Conservation (phyloP, 2,113 vertebrate species). For the Tragulus kanchil region DNA sequence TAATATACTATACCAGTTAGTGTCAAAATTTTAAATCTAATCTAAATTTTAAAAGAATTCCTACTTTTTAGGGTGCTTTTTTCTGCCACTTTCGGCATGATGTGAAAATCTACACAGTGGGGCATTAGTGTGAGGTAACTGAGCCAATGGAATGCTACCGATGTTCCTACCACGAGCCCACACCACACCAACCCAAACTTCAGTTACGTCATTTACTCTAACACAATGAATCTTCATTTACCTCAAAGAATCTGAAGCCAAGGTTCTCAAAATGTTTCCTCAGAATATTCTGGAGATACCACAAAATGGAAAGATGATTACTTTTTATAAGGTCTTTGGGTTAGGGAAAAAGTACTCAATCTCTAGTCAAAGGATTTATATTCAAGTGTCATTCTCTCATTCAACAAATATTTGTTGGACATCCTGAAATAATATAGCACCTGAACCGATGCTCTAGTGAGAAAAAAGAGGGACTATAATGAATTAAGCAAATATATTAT, state of each 20-base stretch:
- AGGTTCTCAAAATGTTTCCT: not conserved
- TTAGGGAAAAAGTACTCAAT: not conserved
- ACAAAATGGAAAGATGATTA: not conserved
- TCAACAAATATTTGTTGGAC: not conserved
- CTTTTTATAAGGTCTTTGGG: not conserved
- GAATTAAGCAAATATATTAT: not conserved
- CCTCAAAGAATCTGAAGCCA: not conserved
- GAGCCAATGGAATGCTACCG: not conserved
- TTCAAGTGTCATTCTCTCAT: not conserved
- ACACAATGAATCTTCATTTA: not conserved
- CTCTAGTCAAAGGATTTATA: not conserved
- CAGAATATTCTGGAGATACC: not conserved
- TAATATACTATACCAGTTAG: not conserved
- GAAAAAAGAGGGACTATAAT: not conserved
- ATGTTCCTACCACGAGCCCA: not conserved
- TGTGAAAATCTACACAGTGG: not conserved
- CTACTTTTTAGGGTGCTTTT: not conserved
- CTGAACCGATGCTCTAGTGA: not conserved
- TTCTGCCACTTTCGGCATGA: not conserved
- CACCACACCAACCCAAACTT: not conserved
- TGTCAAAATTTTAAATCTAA: conserved; percentile 28
- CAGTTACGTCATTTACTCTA: not conserved
- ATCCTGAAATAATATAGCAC: not conserved
- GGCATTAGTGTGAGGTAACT: not conserved
- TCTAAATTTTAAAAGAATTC: not conserved